Evolutionary conservation across 1,140 invertebrate species (phyloP), one percentile per base, ranked within the genome.

Genomic region (Hyles vespertilio): DNA sequence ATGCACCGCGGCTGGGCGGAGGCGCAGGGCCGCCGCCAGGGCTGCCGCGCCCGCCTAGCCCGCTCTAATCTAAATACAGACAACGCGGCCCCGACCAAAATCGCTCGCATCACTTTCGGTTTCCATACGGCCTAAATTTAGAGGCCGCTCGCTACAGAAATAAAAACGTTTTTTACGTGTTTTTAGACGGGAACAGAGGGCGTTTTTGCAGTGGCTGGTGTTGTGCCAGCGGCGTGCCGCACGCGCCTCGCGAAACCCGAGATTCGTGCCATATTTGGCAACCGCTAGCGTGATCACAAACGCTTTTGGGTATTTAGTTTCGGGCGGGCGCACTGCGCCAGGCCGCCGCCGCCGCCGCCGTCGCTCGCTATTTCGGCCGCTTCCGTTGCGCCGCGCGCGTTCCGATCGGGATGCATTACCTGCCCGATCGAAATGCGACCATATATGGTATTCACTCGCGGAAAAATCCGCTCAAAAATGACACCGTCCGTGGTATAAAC

Each of bases 51-150:
- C 5, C 36, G 36, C 36, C 36, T 36, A 36, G 58, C 12, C n/a
- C 67, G 51, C 69, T 77, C 78, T 82, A 81, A 84, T 86, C 84
- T 87, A 86, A 86, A 87, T 84, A 84, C 77, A 87, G 84, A 79
- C 84, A 86, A 81, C 79, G 59, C 73, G 70, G 71, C 70, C 72
- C 61, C 74, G 72, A 83, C 84, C 84, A 87, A 87, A 87, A 84
- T 81, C 81, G 61, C 83, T 77, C 73, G 79, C 77, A 83, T 83
- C 75, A 84, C 81, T 85, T 87, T 86, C 80, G 68, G 79, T 79
- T 85, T 81, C 73, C 78, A 84, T 81, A 84, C 81, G 81, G 79
- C 84, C 83, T 87, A 87, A 84, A 84, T 84, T 85, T 88, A 88
- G 85, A 84, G 83, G 78, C 72, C 74, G 82, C 77, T 83, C 69